Conservation (phyloP, 92 coral and sea anemone genomes). For the Ricordea florida region DNA sequence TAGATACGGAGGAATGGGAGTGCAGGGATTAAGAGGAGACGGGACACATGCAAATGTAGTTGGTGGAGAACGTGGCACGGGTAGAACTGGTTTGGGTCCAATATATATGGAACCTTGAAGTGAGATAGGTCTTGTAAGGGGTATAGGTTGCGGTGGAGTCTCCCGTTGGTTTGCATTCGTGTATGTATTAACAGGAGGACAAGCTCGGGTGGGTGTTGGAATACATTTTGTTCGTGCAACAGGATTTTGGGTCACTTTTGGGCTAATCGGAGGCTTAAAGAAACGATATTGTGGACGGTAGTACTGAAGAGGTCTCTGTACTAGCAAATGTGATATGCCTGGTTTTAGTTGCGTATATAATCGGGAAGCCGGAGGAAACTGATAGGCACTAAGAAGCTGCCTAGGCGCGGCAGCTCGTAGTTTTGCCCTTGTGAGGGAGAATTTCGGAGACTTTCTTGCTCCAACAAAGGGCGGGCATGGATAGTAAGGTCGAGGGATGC, state of each 20-base stretch:
- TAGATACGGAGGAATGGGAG: constrained; percentile 15
- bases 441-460: constrained; percentile 9
- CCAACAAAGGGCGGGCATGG: constrained; percentile 30
- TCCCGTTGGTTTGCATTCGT: constrained; percentile 4
- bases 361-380: background rate
- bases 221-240: background rate
- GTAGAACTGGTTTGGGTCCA: constrained; percentile 14
- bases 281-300: too few relatives aligned
- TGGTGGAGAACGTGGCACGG: background rate
- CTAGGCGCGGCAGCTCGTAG: constrained; percentile 23
- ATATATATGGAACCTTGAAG: constrained; percentile 10
- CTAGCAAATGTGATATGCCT: background rate
- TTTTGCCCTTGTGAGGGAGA: constrained; percentile 13
- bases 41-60: constrained; percentile 8
- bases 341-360: background rate
- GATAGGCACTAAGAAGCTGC: background rate
- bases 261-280: background rate
- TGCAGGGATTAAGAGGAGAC: constrained; percentile 3
- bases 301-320: constrained; percentile 10
- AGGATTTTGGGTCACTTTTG: background rate
- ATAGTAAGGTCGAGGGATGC: constrained; percentile 25
- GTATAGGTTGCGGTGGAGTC: background rate
- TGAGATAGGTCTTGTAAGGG: constrained; percentile 11
- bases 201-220: background rate
- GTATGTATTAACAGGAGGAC: background rate